Evolutionary conservation across 2,888 invertebrate species (phyloP), one percentile per base, ranked within the genome.

Genomic region (Synergus umbraculus): DNA sequence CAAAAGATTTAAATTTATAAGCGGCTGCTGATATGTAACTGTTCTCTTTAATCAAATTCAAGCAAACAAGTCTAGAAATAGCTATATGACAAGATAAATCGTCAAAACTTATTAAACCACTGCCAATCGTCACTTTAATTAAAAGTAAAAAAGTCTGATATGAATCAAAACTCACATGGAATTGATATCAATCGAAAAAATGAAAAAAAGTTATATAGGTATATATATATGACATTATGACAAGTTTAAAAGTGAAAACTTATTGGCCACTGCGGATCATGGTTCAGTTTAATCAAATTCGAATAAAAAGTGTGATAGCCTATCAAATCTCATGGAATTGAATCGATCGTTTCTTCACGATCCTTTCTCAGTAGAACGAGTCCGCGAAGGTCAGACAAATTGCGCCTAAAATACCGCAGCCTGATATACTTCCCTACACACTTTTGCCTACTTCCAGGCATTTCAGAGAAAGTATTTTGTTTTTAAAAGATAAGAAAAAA

Each of bases 321-420:
- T 37, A 37, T 37, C 37, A 46, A 13, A 46, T 13, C 46, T 46
- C 12, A 46, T 12, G 46, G 46, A 46, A 46, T 46, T 46, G 46
- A 13, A 46, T 46, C 12, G 13, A 46, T 46, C 46, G 46, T 46
- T 7, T 46, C 46, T 46, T 46, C 13, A 46, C 13, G 46, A 12
- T 46, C 13, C 13, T 46, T 46, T 46, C 46, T 12, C 69, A 79
- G 69, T 78, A 65, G 69, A 63, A 76, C 10, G 49, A 64, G 0
- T 63, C 63, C 18, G 41, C 46, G 46, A 49, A 46, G 54, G 66
- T 82, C 79, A 64, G 46, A 44, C 66, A 15, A 12, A 4, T 2
- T 65, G 37, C 49, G 66, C 83, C 83, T 83, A 69, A 43, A 29
- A 77, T 69, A 77, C 69, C 43, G 78, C 79, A 69, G 41, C 58